Conservation (phyloP, 2,113 vertebrate genomes). For the Pangasianodon hypophthalmus region DNA sequence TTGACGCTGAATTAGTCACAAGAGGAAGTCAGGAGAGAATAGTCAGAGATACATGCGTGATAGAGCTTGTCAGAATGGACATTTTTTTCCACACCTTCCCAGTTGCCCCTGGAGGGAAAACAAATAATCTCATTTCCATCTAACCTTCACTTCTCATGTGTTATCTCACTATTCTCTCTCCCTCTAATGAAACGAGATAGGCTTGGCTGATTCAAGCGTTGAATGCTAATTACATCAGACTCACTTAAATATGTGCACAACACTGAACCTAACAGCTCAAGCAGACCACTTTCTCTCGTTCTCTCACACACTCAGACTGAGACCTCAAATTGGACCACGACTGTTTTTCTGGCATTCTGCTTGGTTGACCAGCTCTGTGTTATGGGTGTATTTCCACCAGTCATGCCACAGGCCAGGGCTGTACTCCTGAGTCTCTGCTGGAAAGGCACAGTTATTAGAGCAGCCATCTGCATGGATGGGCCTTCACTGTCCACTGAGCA, state of each 20-base stretch:
- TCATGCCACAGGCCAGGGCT: constrained; percentile 41
- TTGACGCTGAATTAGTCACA: not conserved
- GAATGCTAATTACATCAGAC: constrained; percentile 19
- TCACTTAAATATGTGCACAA: not conserved
- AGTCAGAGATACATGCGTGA: not conserved
- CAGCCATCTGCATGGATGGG: constrained; percentile 62
- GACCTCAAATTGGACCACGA: constrained; percentile 21
- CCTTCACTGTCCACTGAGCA: constrained; percentile 48
- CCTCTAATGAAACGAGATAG: not conserved
- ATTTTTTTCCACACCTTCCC: not conserved
- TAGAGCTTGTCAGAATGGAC: not conserved
- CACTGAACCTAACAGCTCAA: constrained; percentile 16
- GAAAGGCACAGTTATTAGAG: constrained; percentile 61
- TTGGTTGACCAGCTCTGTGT: constrained; percentile 48
- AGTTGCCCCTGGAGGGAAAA: constrained; percentile 47
- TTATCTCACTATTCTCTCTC: constrained; percentile 29
- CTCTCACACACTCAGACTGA: not conserved
- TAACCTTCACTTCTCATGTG: not conserved
- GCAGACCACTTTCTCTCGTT: not conserved
- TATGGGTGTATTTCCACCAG: constrained; percentile 58
- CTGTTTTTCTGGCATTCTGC: constrained; percentile 62
- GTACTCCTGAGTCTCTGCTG: constrained; percentile 40
- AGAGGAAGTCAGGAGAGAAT: not conserved
- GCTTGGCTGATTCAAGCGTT: not conserved
- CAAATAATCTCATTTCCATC: constrained; percentile 59